phyloP scores from a whole-genome alignment of 1,140 invertebrate genomes.

The Steinernema feltiae region DNA sequence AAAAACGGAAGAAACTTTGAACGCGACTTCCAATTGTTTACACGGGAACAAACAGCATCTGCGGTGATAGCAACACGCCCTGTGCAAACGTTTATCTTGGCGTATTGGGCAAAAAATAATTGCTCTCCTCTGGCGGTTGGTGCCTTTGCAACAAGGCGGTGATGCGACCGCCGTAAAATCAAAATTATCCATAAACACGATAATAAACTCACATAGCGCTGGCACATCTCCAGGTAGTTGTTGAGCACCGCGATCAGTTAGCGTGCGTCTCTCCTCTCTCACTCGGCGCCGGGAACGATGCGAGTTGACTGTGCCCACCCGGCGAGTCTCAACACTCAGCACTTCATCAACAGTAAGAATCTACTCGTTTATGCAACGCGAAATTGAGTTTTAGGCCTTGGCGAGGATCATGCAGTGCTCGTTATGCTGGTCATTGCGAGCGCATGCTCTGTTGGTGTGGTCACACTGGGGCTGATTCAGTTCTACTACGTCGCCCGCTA shows the following conservation, averaged over 20 bases:
- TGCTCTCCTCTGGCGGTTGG: neutral
- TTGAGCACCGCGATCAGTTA: neutral
- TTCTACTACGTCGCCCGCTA: neutral
- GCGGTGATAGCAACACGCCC: too few species aligned
- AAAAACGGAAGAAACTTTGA: too few species aligned
- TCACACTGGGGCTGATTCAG: neutral
- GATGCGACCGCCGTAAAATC: neutral
- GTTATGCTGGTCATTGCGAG: neutral
- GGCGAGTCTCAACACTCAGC: neutral
- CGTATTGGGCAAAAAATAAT: neutral
- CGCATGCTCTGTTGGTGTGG: neutral
- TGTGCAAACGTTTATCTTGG: neutral
- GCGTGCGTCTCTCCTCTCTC: too few species aligned
- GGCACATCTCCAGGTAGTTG: neutral
- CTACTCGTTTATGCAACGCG: too few species aligned
- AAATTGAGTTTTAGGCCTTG: neutral
- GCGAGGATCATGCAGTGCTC: neutral
- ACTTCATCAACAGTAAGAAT: too few species aligned
- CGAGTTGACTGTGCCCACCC: neutral
- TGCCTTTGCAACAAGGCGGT: neutral
- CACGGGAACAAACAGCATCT: too few species aligned
- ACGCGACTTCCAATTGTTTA: too few species aligned
- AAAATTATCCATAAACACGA: neutral
- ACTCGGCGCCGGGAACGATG: neutral
- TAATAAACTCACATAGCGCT: neutral